phyloP scores from a whole-genome alignment of 2,797 vertebrate genomes.

The Squalus acanthias region DNA sequence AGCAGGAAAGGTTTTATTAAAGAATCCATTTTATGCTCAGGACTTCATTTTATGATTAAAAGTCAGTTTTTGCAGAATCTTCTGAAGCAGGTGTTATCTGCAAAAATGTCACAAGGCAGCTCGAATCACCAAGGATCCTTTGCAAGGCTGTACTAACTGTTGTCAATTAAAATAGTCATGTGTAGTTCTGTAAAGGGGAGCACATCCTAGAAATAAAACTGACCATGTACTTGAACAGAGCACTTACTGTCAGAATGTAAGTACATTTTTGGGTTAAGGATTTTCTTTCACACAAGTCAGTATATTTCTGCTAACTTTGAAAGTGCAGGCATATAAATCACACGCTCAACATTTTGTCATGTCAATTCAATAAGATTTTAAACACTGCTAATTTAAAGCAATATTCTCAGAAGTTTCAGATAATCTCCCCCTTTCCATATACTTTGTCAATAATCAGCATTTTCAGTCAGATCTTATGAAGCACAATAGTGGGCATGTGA shows the following conservation, averaged over 20 bases:
- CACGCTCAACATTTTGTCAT: not conserved
- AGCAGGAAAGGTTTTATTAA: too few species aligned
- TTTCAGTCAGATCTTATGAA: not conserved
- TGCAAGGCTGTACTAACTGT: not conserved
- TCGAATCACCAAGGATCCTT: not conserved
- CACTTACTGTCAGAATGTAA: not conserved
- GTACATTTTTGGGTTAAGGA: not conserved
- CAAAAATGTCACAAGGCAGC: not conserved
- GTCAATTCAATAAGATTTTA: not conserved
- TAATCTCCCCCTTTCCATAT: not conserved
- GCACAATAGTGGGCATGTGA: not conserved
- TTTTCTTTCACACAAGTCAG: not conserved
- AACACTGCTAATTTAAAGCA: not conserved
- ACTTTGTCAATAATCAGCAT: not conserved
- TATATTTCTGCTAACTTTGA: not conserved
- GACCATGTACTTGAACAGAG: not conserved
- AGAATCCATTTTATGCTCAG: not conserved
- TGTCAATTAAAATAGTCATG: not conserved
- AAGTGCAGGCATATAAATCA: not conserved
- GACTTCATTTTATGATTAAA: not conserved
- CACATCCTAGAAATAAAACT: not conserved
- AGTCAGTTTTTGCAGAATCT: not conserved
- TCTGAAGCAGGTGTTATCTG: not conserved
- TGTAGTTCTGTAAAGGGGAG: not conserved
- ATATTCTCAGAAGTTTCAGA: not conserved